Base-by-base conservation (phyloP, 2,797 vertebrate genomes). In the Australoheros facetus region DNA sequence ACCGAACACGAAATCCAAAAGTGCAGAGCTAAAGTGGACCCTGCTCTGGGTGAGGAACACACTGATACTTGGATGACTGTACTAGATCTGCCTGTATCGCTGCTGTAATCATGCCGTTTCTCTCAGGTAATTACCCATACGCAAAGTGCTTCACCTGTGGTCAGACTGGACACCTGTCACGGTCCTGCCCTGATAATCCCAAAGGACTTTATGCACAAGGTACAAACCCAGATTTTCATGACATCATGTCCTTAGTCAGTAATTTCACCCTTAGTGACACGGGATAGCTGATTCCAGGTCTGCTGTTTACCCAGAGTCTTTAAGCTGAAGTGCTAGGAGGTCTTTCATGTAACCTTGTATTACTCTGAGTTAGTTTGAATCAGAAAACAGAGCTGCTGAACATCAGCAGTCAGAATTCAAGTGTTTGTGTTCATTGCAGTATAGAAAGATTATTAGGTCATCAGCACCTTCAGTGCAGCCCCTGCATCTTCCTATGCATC, bases 71-170 rank as follows among this genome's bases (percentile, higher is more conserved):
- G 21, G 6, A 1, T 10, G 12, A 12, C 16, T 28, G 1, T 51
- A n/a, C 9, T 16, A 9, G 4, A 62, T 69, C 2, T 11, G 5
- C n/a, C 1, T 37, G 56, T 42, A 1, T 11, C 1, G 1, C 13
- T 59, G 37, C 32, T 81, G 9, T 72, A 17, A 30, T 26, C 2
- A 54, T 10, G 7, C 7, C 6, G 4, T 23, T 62, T 87, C 34
- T 94, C 89, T 58, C 94, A 99, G 98, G 98, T 42, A 93, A 98
- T 14, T 97, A 95, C 91, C 98, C 98, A 1, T 99, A 96, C 57
- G 98, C 98, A 21, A 99, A 99, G 80, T 99, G 98, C 91, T 99
- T 99, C 92, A 97, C 98, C 93, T 99, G 98, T 72, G 94, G 96
- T 53, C 95, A 98, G 90, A 97, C 95, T 80, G 98, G 98, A 0